phyloP scores from a whole-genome alignment of 2,797 vertebrate genomes.

The Peromyscus attwateri region DNA sequence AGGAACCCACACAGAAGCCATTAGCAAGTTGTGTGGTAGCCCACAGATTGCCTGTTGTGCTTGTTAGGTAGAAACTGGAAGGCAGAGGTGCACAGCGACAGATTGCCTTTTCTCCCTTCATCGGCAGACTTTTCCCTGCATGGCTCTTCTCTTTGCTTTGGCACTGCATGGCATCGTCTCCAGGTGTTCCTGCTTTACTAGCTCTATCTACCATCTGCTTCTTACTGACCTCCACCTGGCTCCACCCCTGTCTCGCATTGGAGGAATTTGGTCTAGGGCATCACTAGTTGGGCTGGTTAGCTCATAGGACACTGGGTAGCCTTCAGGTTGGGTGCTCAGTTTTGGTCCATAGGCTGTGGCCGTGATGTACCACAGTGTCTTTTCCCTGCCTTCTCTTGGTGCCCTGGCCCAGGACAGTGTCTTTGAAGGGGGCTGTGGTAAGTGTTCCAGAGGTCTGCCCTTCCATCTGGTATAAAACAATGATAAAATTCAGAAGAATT shows the following conservation, averaged over 20 bases:
- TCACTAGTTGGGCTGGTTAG: not conserved
- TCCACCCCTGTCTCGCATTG: rapidly evolving
- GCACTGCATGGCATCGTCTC: rapidly evolving
- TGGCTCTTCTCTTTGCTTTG: not conserved
- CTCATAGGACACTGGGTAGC: not conserved
- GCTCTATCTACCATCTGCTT: not conserved
- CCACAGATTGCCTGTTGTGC: not conserved
- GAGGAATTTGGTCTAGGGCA: not conserved
- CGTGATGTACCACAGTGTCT: rapidly evolving
- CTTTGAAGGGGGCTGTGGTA: not conserved
- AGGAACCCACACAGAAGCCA: not conserved
- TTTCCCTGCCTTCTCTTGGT: too few relatives aligned
- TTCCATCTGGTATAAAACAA: not conserved
- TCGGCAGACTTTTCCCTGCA: not conserved
- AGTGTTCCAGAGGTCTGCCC: not conserved
- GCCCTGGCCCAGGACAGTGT: not conserved
- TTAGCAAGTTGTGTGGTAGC: not conserved
- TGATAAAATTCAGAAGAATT: not conserved
- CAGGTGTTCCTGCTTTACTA: not conserved
- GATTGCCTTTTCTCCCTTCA: not conserved
- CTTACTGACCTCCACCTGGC: not conserved
- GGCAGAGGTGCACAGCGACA: not conserved
- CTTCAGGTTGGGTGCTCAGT: not conserved
- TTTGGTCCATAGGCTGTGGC: not conserved
- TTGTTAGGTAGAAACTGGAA: not conserved